Evolutionary conservation across 2,113 vertebrate species (phyloP).

Genomic region (Hydrolagus affinis): DNA sequence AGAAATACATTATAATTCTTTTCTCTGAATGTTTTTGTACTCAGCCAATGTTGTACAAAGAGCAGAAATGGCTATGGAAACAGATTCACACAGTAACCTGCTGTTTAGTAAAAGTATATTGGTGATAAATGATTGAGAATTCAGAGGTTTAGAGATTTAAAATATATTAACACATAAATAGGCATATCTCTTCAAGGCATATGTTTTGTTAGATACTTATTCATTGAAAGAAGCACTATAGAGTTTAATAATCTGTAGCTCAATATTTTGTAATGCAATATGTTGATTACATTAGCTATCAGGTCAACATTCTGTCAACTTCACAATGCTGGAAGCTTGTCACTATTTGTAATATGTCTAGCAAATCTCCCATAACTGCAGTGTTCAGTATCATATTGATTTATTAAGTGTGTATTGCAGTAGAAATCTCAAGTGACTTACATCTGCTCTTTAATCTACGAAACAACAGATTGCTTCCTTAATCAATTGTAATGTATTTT

Average conservation of each 20-base stretch:
- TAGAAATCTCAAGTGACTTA: constrained; percentile 30
- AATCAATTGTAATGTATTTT: constrained; percentile 24
- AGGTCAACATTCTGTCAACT: not conserved
- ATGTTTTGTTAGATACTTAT: not conserved
- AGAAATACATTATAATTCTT: not conserved
- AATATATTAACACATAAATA: not conserved
- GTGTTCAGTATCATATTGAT: constrained; percentile 22
- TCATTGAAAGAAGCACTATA: not conserved
- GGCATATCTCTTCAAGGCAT: not conserved
- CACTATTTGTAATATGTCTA: constrained; percentile 5
- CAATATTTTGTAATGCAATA: constrained; percentile 24
- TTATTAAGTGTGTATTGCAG: constrained; percentile 28
- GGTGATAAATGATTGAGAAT: not conserved
- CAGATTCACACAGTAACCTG: not conserved
- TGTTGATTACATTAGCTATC: constrained; percentile 9
- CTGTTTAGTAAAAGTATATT: not conserved
- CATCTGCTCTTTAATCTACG: constrained; percentile 25
- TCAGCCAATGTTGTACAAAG: not conserved
- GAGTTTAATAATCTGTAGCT: not conserved
- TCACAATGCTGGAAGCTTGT: not conserved
- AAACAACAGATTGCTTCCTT: constrained; percentile 30
- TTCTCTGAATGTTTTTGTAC: not conserved
- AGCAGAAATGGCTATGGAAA: not conserved
- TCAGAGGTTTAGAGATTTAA: not conserved
- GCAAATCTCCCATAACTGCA: constrained; percentile 7